Conservation (phyloP, 2,797 vertebrate genomes). For the Manis crassicaudata region DNA sequence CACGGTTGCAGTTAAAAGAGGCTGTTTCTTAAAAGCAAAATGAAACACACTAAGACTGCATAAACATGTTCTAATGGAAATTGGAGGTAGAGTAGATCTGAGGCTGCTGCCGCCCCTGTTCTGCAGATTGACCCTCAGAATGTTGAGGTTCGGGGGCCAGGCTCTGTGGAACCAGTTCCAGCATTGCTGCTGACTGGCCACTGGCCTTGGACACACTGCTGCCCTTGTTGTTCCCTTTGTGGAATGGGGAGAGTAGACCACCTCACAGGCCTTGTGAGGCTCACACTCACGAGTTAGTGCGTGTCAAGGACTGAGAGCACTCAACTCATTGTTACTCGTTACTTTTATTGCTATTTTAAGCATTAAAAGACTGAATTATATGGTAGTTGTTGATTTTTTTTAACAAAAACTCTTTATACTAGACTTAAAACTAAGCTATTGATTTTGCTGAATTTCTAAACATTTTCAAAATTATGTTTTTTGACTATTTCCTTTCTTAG, state of each 20-base stretch:
- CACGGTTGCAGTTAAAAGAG: not conserved
- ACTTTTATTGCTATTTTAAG: not conserved
- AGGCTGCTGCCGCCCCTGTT: not conserved
- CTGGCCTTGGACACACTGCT: accelerated
- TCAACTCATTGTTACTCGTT: accelerated
- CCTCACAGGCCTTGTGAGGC: not conserved
- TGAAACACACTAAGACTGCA: not conserved
- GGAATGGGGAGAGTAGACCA: accelerated
- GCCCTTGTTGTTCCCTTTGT: accelerated
- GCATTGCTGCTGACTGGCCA: accelerated
- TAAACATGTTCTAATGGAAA: not conserved
- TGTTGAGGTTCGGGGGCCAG: accelerated
- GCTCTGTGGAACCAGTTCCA: no score
- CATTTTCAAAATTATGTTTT: not conserved
- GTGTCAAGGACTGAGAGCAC: accelerated
- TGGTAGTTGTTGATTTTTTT: not conserved
- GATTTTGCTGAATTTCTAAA: not conserved
- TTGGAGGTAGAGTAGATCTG: no score
- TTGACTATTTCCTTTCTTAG: not conserved
- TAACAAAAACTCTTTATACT: not conserved
- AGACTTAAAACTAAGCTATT: not conserved
- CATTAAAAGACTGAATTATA: not conserved
- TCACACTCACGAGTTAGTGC: accelerated
- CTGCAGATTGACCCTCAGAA: not conserved
- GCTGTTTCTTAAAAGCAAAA: not conserved